A percentile compares a stretch with the other conserved stretches of the same genome.
Evolutionary conservation across 2,113 vertebrate species (phyloP).

Genomic region (Xenopus borealis): DNA sequence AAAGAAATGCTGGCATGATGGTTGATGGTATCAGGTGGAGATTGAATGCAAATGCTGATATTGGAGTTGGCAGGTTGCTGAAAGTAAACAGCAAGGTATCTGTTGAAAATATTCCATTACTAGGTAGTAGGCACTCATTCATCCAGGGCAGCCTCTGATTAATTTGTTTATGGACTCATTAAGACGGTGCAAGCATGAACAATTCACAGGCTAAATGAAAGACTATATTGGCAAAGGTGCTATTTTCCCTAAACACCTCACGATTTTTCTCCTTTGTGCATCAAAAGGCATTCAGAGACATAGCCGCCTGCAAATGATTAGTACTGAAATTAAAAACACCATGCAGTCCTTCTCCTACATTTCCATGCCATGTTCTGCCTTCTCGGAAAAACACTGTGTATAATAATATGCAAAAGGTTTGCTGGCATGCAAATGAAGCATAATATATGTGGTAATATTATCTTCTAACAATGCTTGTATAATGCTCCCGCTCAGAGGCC

Average conservation of each 20-base stretch:
- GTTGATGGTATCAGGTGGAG: neutral
- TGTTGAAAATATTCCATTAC: neutral
- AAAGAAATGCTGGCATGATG: neutral
- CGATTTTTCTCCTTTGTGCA: constrained; percentile 9
- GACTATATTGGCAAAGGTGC: constrained; percentile 15
- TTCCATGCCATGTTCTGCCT: constrained; percentile 10
- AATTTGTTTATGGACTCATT: constrained; percentile 14
- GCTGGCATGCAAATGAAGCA: constrained; percentile 16
- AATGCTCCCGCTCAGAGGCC: no score
- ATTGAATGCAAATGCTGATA: neutral
- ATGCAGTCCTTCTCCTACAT: constrained; percentile 7
- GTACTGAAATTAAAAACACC: constrained; percentile 22
- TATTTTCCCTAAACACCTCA: constrained; percentile 15
- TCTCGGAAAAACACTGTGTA: neutral
- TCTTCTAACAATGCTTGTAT: no score
- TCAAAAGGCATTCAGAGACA: neutral
- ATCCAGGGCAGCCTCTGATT: constrained; percentile 10
- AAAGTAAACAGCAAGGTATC: constrained; percentile 22
- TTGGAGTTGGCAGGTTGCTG: neutral
- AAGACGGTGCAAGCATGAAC: neutral
- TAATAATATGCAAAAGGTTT: neutral
- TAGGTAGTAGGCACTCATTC: constrained; percentile 3
- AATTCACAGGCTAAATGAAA: constrained; percentile 2
- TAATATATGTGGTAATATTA: no score
- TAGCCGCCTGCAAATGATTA: constrained; percentile 23